phyloP scores from a whole-genome alignment of 1,140 invertebrate species.

The Drosophila trapezifrons region DNA sequence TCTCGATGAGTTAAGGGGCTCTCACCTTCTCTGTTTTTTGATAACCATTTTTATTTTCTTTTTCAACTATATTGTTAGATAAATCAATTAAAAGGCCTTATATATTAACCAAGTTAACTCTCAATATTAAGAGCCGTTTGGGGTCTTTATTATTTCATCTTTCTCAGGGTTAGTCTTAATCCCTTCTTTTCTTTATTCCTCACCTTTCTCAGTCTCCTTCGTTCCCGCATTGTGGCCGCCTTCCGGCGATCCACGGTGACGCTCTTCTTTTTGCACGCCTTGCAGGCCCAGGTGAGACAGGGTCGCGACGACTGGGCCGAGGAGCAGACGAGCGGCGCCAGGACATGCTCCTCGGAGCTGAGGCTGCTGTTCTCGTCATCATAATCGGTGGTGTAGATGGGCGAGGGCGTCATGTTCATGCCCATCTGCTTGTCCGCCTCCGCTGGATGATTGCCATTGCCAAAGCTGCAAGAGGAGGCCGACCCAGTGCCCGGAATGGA shows the following conservation, averaged over 20 bases:
- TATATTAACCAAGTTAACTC: too few relatives aligned
- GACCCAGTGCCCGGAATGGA: conserved; percentile 19
- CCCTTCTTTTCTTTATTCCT: background rate
- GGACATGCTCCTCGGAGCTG: conserved; percentile 85
- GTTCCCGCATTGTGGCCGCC: conserved; percentile 97
- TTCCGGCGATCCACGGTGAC: conserved; percentile 97
- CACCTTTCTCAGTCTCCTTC: conserved; percentile 95
- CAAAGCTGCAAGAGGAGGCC: conserved; percentile 23
- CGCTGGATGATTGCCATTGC: conserved; percentile 29
- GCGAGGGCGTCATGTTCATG: conserved; percentile 70
- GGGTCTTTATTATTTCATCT: too few relatives aligned
- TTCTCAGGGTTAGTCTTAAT: too few relatives aligned
- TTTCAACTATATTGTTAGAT: too few relatives aligned
- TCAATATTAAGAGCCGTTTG: too few relatives aligned
- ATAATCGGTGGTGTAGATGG: conserved; percentile 79
- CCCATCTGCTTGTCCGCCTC: conserved; percentile 55
- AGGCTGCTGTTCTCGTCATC: conserved; percentile 80
- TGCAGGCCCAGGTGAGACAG: conserved; percentile 97
- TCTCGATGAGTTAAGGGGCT: too few relatives aligned
- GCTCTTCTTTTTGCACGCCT: conserved; percentile 97
- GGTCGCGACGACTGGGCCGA: conserved; percentile 87
- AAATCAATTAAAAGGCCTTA: too few relatives aligned
- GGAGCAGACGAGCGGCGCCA: conserved; percentile 85
- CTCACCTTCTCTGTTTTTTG: too few relatives aligned
- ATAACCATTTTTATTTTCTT: too few relatives aligned